These are phyloP conservation scores for Nasua narica DNA, from an alignment of 2,797 vertebrate genomes.

Conservation along the genomic window DNA sequence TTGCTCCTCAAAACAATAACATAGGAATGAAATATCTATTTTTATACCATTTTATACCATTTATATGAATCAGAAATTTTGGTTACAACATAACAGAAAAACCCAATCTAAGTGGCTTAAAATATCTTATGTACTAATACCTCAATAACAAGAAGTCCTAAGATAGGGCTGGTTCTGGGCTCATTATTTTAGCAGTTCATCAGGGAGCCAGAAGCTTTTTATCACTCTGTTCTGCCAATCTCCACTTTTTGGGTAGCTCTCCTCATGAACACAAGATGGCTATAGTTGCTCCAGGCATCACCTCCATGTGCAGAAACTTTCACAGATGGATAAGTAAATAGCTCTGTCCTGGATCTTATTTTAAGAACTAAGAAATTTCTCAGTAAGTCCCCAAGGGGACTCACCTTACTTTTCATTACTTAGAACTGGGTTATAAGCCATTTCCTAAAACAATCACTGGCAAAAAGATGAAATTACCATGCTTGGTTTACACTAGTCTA, in stretches of 20 bases:
- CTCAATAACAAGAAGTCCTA: not conserved
- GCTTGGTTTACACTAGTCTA: not conserved
- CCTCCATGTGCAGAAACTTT: not conserved
- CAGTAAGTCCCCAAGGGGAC: not conserved
- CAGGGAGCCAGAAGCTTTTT: not conserved
- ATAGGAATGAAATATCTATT: not conserved
- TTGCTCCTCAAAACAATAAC: not conserved
- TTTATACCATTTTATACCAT: not conserved
- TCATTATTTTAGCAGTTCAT: not conserved
- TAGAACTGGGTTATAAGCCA: constrained; percentile 1
- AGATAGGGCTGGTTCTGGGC: not conserved
- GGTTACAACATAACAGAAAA: not conserved
- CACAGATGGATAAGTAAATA: not conserved
- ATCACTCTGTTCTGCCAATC: not conserved
- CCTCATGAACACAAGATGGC: not conserved
- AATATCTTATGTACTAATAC: not conserved
- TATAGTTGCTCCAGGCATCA: not conserved
- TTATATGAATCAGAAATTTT: not conserved
- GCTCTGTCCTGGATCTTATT: constrained; percentile 8
- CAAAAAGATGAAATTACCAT: not conserved
- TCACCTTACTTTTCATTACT: constrained; percentile 4
- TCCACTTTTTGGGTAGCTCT: not conserved
- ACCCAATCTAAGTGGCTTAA: not conserved
- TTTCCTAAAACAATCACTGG: constrained; percentile 37
- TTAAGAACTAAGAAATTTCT: constrained; percentile 28